Conservation (phyloP, 92 coral and sea anemone genomes). For the Desmophyllum pertusum region DNA sequence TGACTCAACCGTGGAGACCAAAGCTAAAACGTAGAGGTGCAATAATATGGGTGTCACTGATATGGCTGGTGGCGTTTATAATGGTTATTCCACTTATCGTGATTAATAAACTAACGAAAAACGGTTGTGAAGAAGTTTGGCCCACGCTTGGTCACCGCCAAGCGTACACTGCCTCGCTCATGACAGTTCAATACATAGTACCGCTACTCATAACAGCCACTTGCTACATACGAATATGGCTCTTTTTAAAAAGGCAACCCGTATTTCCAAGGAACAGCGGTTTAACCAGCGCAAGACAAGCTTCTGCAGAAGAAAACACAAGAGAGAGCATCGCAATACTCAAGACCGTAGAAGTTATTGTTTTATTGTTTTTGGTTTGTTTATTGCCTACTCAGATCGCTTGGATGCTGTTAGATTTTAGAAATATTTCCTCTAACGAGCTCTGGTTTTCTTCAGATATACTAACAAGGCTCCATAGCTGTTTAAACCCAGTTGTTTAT, state of each 20-base stretch:
- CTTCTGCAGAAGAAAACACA: conserved; percentile 40
- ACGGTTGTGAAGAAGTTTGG: conserved; percentile 64
- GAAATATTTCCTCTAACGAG: conserved; percentile 38
- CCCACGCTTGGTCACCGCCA: conserved; percentile 37
- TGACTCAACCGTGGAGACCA: conserved; percentile 62
- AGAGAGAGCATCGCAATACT: conserved; percentile 67
- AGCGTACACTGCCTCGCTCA: conserved; percentile 30
- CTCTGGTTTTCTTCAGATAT: conserved; percentile 54
- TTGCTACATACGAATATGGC: conserved; percentile 70
- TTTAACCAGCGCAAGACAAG: not conserved
- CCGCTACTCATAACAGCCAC: conserved; percentile 67
- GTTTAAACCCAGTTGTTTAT: conserved; percentile 76
- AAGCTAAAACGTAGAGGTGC: conserved; percentile 38
- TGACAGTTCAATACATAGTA: conserved; percentile 54
- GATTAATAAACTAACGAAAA: conserved; percentile 25
- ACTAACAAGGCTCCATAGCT: conserved; percentile 70
- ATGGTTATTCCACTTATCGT: conserved; percentile 61
- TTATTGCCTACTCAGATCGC: conserved; percentile 74
- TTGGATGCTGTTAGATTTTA: conserved; percentile 84
- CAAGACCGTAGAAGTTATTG: conserved; percentile 70
- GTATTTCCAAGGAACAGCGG: conserved; percentile 37
- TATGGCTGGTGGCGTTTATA: conserved; percentile 53
- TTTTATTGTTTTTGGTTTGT: conserved; percentile 58
- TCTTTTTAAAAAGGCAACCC: conserved; percentile 41
- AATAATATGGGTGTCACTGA: conserved; percentile 40